Percentiles rank a stretch among this genome's conserved stretches.
phyloP scores from a whole-genome alignment of 1,140 invertebrate species.

The Drosophila nikananu region DNA sequence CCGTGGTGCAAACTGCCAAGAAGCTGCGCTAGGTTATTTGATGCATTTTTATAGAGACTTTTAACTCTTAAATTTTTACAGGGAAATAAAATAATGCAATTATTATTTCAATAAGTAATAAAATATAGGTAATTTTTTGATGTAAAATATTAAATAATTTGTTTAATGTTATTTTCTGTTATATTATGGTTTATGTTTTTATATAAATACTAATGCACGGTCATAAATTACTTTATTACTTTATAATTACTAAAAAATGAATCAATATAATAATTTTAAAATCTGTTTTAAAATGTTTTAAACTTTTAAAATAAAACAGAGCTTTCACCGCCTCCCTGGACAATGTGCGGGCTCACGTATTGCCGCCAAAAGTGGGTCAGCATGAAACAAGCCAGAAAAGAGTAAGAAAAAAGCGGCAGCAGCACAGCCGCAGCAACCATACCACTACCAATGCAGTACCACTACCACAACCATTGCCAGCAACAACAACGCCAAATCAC shows the following conservation, averaged over 20 bases:
- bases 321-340: slow-evolving; percentile 40
- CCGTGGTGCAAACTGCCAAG: slow-evolving; percentile 27
- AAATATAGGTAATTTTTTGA: too few species aligned
- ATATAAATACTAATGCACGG: too few species aligned
- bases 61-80: too few species aligned
- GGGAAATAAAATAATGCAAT: not conserved
- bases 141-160: too few species aligned
- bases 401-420: slow-evolving; percentile 53
- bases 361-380: slow-evolving; percentile 77
- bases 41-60: too few species aligned
- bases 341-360: slow-evolving; percentile 74
- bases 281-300: not conserved
- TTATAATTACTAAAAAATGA: not conserved
- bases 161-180: too few species aligned
- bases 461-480: slow-evolving; percentile 12
- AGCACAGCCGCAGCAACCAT: slow-evolving; percentile 42
- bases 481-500: slow-evolving; percentile 63
- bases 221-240: too few species aligned
- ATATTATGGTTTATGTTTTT: too few species aligned
- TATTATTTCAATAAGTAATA: too few species aligned
- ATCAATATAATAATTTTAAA: too few species aligned
- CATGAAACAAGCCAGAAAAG: slow-evolving; percentile 78
- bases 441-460: slow-evolving; percentile 26
- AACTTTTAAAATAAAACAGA: not conserved
- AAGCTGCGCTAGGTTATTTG: slow-evolving; percentile 2